Evolutionary conservation across 2,888 invertebrate species (phyloP), one percentile per base, ranked within the genome.

Genomic region (Furcula furcula): DNA sequence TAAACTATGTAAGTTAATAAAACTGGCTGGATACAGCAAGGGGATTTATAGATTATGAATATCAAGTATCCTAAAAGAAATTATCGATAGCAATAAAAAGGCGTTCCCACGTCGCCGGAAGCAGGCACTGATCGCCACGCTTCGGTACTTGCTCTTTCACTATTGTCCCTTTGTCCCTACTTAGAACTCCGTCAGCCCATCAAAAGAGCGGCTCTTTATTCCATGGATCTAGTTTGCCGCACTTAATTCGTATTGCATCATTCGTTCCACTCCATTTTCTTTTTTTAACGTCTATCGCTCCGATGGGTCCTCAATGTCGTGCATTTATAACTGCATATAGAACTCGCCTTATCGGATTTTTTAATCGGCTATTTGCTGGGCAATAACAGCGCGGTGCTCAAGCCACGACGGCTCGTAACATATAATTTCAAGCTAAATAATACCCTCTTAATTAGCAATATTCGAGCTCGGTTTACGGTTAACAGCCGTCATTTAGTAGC

Each of bases 81-180:
- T 74, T 73, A 75, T 76, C 52, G 63, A 65, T 61, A 60, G 63
- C 55, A 60, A 70, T 74, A 71, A 76, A 75, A 70, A 73, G 74
- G 67, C 70, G 68, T 85, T 87, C 86, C 80, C 85, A 87, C 84
- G 84, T 76, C 66, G 65, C 73, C 77, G 82, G 86, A 85, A 81
- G 68, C 69, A 50, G 61, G 65, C 61, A 62, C 69, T 75, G 72
- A 80, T 76, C 65, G 82, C 82, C 79, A 83, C 82, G 86, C 83
- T 83, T 62, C 80, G 75, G 75, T 84, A 81, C 85, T 78, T 67
- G 66, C 73, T 77, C 79, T 78, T 81, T 78, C 67, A 65, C 77
- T 72, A 76, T 81, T 84, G 80, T 79, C 77, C 76, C 72, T 76
- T 80, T 82, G 83, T 82, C 73, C 70, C 65, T 74, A 74, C 66